phyloP scores from a whole-genome alignment of 2,888 invertebrate genomes.

The Julus scandinavius region DNA sequence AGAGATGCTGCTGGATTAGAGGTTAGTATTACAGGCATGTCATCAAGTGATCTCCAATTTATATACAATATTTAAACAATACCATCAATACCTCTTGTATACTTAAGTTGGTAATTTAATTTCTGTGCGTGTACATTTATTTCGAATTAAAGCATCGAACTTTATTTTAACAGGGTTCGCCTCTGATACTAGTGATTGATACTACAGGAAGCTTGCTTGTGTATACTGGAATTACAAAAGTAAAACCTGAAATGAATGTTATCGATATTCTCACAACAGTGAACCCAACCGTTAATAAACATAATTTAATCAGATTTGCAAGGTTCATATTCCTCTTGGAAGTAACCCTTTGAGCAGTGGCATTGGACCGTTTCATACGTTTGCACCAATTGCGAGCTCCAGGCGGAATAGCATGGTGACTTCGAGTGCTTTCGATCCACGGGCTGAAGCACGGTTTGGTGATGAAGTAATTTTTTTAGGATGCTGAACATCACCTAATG shows the following conservation, averaged over 20 bases:
- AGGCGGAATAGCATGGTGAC: conserved; percentile 79
- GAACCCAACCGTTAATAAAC: neutral
- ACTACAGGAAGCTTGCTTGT: conserved; percentile 80
- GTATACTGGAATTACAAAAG: conserved; percentile 83
- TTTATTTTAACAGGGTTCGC: conserved; percentile 70
- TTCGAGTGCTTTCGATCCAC: conserved; percentile 70
- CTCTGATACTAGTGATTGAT: conserved; percentile 87
- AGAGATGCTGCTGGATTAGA: conserved; percentile 75
- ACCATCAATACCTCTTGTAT: too few species aligned
- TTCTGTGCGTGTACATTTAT: neutral
- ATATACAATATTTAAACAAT: too few species aligned
- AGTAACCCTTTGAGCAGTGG: conserved; percentile 60
- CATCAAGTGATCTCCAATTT: too few species aligned
- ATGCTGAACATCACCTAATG: neutral
- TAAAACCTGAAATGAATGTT: conserved; percentile 64
- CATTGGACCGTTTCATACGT: conserved; percentile 57
- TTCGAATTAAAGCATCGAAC: neutral
- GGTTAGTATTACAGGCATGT: neutral
- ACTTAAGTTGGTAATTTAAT: neutral
- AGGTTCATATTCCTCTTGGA: conserved; percentile 72
- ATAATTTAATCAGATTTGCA: conserved; percentile 70
- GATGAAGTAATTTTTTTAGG: conserved; percentile 67
- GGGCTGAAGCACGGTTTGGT: conserved; percentile 70
- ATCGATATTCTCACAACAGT: neutral
- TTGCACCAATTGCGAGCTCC: conserved; percentile 61